These are phyloP conservation scores for Hoplodrina ambigua DNA, from an alignment of 2,888 invertebrate genomes.

Conservation along the genomic window DNA sequence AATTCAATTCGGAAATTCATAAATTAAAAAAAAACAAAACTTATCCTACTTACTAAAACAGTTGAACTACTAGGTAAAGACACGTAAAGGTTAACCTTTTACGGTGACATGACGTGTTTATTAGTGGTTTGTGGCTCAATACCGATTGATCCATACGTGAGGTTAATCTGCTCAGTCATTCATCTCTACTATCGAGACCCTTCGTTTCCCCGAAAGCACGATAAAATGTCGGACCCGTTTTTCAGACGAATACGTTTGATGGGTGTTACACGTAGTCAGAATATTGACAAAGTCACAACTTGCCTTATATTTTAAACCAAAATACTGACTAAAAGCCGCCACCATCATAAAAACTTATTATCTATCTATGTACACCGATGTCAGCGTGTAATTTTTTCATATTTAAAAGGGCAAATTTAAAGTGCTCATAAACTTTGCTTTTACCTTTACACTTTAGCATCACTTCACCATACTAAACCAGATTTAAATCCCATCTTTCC, in stretches of 20 bases:
- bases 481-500: slow-evolving; percentile 14
- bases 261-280: background rate
- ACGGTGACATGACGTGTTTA: slow-evolving; percentile 29
- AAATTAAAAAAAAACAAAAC: slow-evolving; percentile 39
- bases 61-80: slow-evolving; percentile 13
- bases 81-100: slow-evolving; percentile 28
- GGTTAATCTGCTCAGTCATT: slow-evolving; percentile 7
- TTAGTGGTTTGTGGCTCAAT: slow-evolving; percentile 7
- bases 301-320: background rate
- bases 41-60: slow-evolving; percentile 40
- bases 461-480: background rate
- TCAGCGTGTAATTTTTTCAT: too few relatives aligned
- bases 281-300: background rate
- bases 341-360: background rate
- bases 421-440: too few relatives aligned
- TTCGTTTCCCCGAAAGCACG: background rate
- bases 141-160: slow-evolving; percentile 13
- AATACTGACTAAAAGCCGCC: background rate
- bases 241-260: background rate
- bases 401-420: too few relatives aligned
- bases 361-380: too few relatives aligned
- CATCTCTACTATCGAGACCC: slow-evolving; percentile 12
- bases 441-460: background rate
- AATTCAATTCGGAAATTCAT: slow-evolving; percentile 53
- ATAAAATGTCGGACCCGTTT: background rate